phyloP scores from a whole-genome alignment of 2,797 vertebrate species.

The Acrossocheilus fasciatus region DNA sequence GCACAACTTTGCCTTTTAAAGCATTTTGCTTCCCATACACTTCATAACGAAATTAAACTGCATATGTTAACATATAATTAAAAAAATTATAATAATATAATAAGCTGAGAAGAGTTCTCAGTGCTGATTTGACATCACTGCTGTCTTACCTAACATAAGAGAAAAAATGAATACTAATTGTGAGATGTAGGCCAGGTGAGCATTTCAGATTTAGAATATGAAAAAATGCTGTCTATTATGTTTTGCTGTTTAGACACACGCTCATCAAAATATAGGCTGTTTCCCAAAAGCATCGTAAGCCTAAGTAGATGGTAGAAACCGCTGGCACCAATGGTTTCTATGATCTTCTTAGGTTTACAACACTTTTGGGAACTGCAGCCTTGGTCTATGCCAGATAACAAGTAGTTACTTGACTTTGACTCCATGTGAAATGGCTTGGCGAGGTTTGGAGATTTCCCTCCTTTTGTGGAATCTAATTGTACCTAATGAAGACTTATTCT shows the following conservation, averaged over 20 bases:
- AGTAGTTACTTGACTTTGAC: slow-evolving; percentile 11
- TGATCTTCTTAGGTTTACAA: not conserved
- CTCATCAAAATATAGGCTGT: not conserved
- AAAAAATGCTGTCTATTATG: not conserved
- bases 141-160: not conserved
- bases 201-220: not conserved
- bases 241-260: not conserved
- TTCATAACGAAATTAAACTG: not conserved
- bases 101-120: not conserved
- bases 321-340: not conserved
- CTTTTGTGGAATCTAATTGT: not conserved
- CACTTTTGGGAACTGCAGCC: not conserved
- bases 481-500: not conserved
- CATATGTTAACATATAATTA: not conserved
- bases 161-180: not conserved
- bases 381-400: slow-evolving; percentile 2
- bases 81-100: not conserved
- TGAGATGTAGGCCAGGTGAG: not conserved
- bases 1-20: not conserved
- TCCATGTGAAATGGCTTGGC: not conserved
- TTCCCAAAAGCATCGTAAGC: not conserved
- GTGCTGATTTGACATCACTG: not conserved
- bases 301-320: not conserved
- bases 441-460: not conserved
- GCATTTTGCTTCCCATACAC: not conserved